phyloP scores from a whole-genome alignment of 2,797 vertebrate species.

The Sebastes hubbsi region DNA sequence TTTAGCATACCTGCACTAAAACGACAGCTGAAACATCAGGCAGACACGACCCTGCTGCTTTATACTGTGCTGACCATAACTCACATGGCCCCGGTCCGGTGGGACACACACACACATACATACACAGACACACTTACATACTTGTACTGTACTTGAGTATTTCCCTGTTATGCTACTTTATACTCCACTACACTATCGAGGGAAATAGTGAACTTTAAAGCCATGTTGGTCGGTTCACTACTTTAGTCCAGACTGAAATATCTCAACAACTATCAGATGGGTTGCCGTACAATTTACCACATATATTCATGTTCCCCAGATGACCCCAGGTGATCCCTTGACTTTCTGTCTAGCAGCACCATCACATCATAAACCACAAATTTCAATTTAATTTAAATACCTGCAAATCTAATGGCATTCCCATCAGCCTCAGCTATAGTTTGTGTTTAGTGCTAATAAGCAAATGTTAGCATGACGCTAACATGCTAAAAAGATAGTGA shows the following conservation, averaged over 20 bases:
- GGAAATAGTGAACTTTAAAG: neutral
- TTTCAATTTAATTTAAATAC: neutral
- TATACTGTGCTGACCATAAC: constrained; percentile 12
- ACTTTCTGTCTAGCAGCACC: too few relatives aligned
- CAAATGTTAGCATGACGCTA: too few relatives aligned
- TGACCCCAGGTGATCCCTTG: neutral
- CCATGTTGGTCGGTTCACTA: neutral
- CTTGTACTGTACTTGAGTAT: neutral
- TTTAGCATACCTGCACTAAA: constrained; percentile 55
- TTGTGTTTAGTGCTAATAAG: too few relatives aligned
- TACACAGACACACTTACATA: constrained; percentile 21
- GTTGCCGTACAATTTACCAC: neutral
- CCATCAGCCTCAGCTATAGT: neutral
- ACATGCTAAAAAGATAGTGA: too few relatives aligned
- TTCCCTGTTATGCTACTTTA: neutral
- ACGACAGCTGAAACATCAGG: constrained; percentile 44
- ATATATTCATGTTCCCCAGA: neutral
- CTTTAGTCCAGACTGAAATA: neutral
- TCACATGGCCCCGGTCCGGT: neutral
- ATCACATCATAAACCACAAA: neutral
- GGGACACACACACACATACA: neutral
- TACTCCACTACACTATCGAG: neutral
- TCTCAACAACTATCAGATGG: neutral
- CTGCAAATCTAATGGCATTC: neutral
- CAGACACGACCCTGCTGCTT: constrained; percentile 25